Conservation (phyloP, 2,797 vertebrate genomes). For the Jordanella pulchra region DNA sequence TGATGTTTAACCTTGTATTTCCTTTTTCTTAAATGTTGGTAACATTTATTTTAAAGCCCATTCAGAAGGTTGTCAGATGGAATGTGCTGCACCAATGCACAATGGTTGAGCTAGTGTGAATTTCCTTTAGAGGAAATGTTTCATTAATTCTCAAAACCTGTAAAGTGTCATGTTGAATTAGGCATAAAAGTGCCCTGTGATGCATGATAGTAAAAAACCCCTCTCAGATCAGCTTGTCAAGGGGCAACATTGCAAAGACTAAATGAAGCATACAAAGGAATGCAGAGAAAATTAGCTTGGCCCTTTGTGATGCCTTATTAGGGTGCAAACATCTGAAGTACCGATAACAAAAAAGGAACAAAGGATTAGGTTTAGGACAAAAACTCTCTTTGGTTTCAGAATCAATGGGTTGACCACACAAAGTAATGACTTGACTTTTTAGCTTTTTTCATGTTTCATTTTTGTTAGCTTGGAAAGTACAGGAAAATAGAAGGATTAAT, state of each 20-base stretch:
- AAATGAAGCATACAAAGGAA: conserved; percentile 41
- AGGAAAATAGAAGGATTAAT: conserved; percentile 1
- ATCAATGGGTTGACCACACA: neutral
- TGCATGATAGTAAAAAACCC: conserved; percentile 13
- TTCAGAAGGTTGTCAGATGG: too few relatives aligned
- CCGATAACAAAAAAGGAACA: conserved; percentile 2
- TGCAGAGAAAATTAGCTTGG: conserved; percentile 14
- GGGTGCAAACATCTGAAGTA: conserved; percentile 2
- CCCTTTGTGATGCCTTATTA: conserved; percentile 32
- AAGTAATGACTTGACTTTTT: neutral
- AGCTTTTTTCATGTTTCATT: neutral
- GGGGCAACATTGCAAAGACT: conserved; percentile 31
- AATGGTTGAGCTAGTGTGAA: neutral
- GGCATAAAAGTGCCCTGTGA: conserved; percentile 17
- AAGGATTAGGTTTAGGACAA: neutral
- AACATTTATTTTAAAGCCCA: neutral
- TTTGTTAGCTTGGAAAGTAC: neutral
- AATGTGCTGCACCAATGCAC: neutral
- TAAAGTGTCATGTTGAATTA: conserved; percentile 8
- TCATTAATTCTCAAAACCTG: neutral
- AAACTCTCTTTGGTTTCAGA: neutral
- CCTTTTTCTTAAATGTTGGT: neutral
- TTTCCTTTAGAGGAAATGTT: conserved; percentile 37
- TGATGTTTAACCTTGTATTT: neutral
- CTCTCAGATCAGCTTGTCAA: conserved; percentile 15